Evolutionary conservation across 1,140 invertebrate genomes (phyloP).

Genomic region (Atopsyche davidsoni): DNA sequence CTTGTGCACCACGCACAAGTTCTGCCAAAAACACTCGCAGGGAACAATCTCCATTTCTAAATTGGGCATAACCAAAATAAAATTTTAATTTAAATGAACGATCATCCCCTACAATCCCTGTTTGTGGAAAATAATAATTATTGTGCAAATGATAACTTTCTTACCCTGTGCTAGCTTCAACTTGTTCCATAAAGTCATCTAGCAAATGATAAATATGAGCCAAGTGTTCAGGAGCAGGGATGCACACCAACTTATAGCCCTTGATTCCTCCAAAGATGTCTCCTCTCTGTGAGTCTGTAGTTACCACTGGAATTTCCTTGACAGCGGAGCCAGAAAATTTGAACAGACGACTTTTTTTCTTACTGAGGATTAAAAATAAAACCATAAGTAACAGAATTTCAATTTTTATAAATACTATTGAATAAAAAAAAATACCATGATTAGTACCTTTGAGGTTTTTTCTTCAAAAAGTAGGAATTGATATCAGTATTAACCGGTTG

Average conservation of each 20-base stretch:
- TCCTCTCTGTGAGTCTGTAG: constrained; percentile 51
- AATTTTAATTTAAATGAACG: no score
- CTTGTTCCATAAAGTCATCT: constrained; percentile 25
- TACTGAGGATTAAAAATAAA: constrained; percentile 39
- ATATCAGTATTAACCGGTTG: constrained; percentile 37
- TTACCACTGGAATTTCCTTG: constrained; percentile 43
- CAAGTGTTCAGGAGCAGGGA: constrained; percentile 49
- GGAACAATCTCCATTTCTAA: constrained; percentile 38
- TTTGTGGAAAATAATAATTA: neutral
- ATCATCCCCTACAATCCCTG: no score
- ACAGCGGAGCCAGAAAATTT: constrained; percentile 71
- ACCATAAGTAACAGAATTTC: constrained; percentile 6
- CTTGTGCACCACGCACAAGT: constrained; percentile 40
- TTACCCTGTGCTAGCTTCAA: constrained; percentile 25
- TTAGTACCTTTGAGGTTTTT: constrained; percentile 55
- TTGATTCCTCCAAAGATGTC: constrained; percentile 33
- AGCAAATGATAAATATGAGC: constrained; percentile 27
- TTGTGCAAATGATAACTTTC: neutral
- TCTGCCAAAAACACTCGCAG: constrained; percentile 41
- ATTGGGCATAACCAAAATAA: no score
- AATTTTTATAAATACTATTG: neutral
- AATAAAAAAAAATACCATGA: constrained; percentile 16
- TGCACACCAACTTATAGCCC: constrained; percentile 56
- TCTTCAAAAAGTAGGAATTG: constrained; percentile 38
- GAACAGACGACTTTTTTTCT: constrained; percentile 57